Conservation (phyloP, 2,888 invertebrate genomes). For the Entomobrya proxima region DNA sequence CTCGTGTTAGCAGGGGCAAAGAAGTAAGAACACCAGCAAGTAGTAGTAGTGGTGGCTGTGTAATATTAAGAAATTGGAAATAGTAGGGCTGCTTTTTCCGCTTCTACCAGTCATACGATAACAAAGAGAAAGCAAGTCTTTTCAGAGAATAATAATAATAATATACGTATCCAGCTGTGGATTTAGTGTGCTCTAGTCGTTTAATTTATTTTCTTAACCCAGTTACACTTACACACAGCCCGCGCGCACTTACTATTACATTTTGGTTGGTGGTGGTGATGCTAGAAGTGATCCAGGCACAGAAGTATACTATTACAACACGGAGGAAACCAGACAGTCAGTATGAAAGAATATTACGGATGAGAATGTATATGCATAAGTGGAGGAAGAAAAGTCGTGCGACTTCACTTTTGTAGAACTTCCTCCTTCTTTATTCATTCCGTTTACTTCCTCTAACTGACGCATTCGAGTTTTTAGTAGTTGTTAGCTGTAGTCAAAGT, state of each 20-base stretch:
- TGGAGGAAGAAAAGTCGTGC: conserved; percentile 6
- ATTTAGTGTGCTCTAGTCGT: conserved; percentile 67
- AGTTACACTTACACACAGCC: conserved; percentile 41
- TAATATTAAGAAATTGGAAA: not conserved
- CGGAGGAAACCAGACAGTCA: conserved; percentile 3
- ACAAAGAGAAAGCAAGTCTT: conserved; percentile 35
- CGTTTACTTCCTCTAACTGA: conserved; percentile 12
- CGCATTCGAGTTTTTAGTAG: not conserved
- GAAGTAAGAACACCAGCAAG: not conserved
- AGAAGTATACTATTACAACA: not conserved
- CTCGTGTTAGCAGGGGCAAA: not conserved
- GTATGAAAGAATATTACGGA: conserved; percentile 29
- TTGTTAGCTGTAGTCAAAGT: not conserved
- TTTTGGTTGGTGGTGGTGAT: not conserved
- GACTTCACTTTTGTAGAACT: conserved; percentile 30
- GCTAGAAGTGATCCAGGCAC: not conserved
- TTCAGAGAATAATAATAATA: conserved; percentile 59
- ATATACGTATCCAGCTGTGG: conserved; percentile 69
- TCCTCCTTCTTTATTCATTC: conserved; percentile 7
- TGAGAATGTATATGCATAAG: conserved; percentile 2
- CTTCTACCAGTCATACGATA: not conserved
- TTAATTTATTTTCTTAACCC: conserved; percentile 71
- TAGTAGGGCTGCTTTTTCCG: not conserved
- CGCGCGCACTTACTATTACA: not conserved
- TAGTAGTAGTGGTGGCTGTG: not conserved